phyloP scores from a whole-genome alignment of 2,888 invertebrate genomes.

The Heteromyza rotundicornis region DNA sequence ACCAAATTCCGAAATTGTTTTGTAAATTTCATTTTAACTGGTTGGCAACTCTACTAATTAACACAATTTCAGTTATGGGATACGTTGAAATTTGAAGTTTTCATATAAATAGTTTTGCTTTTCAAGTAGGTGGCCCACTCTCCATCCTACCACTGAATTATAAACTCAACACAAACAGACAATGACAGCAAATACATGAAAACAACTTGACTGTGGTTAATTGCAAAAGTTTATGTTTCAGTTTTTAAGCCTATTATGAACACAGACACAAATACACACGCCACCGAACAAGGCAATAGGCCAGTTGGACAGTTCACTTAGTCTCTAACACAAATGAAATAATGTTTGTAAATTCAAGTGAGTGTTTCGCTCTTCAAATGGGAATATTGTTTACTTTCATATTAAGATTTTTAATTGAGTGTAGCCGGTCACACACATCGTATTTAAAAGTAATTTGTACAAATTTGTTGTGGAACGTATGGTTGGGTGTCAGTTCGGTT shows the following conservation, averaged over 20 bases:
- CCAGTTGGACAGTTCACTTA: no score
- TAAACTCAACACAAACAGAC: background rate
- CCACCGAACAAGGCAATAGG: background rate
- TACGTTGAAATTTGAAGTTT: background rate
- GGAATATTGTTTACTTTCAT: no score
- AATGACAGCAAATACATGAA: background rate
- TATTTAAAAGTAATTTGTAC: no score
- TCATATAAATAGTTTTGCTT: background rate
- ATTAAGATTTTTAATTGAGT: no score
- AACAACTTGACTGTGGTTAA: background rate
- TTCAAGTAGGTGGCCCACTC: background rate
- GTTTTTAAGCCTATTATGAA: slow-evolving; percentile 5
- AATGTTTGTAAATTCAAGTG: no score
- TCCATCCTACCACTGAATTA: no score
- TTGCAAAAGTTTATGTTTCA: slow-evolving; percentile 1
- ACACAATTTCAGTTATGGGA: slow-evolving; percentile 27
- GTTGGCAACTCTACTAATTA: slow-evolving; percentile 32
- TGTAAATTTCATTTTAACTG: slow-evolving; percentile 11
- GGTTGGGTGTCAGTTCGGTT: no score
- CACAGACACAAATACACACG: background rate
- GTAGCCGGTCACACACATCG: no score
- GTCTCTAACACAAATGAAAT: no score
- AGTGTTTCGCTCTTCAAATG: no score
- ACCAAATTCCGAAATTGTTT: background rate
- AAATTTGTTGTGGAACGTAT: no score